These are phyloP conservation scores for Martes martes DNA, from an alignment of 2,113 vertebrate genomes.

Conservation along the genomic window DNA sequence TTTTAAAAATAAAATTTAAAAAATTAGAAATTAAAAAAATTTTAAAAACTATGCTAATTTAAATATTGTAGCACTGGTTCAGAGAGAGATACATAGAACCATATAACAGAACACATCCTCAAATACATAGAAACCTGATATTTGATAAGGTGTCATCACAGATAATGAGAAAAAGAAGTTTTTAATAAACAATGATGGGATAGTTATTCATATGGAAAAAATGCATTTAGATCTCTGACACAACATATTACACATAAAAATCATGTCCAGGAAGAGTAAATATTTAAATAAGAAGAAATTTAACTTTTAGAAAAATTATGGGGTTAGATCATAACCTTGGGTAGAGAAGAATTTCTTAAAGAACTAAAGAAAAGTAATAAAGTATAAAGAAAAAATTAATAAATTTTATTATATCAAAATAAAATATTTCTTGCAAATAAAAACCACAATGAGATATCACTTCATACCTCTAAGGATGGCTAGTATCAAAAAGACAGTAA, in stretches of 20 bases:
- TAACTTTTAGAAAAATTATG: not conserved
- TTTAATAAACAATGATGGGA: not conserved
- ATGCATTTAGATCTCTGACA: not conserved
- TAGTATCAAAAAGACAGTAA: not conserved
- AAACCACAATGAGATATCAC: not conserved
- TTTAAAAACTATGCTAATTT: not conserved
- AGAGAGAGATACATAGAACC: not conserved
- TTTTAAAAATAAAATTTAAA: not conserved
- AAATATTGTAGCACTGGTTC: not conserved
- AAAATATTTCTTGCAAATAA: not conserved
- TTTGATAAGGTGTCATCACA: not conserved
- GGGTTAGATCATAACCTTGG: not conserved
- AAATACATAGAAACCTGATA: not conserved
- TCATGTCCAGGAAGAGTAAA: not conserved
- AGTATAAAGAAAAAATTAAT: not conserved
- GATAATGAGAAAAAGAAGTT: not conserved
- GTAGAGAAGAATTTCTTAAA: not conserved
- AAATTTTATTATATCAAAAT: not conserved
- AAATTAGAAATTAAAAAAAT: not conserved
- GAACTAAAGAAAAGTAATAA: not conserved
- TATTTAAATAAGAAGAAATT: not conserved
- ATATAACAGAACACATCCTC: not conserved
- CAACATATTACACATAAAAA: not conserved
- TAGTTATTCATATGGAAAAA: not conserved
- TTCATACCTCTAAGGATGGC: not conserved